These are phyloP conservation scores for Pollicipes pollicipes DNA, from an alignment of 1,140 invertebrate genomes.

Conservation along the genomic window DNA sequence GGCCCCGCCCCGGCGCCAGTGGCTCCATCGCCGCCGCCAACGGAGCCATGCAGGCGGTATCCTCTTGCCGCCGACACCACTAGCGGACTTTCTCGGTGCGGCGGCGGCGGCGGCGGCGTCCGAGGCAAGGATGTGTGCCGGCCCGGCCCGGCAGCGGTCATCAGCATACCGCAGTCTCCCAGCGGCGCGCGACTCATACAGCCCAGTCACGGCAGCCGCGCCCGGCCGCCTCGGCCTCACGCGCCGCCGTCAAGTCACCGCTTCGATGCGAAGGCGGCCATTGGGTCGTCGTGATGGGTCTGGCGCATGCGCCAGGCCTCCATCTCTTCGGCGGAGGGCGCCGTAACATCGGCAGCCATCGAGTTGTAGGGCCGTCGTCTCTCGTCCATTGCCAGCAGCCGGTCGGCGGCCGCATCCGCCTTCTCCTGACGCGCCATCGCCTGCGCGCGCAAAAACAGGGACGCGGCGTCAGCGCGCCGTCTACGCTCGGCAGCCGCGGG, in stretches of 20 bases:
- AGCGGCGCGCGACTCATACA: no score
- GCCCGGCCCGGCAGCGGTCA: no score
- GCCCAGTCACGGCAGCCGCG: no score
- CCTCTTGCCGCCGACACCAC: no score
- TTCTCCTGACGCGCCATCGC: constrained; percentile 48
- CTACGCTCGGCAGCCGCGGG: constrained; percentile 13
- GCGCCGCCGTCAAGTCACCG: background rate
- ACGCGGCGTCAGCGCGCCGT: constrained; percentile 12
- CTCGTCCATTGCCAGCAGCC: constrained; percentile 56
- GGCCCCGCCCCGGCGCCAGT: no score
- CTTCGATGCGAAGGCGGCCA: constrained; percentile 34
- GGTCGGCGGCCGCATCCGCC: constrained; percentile 40
- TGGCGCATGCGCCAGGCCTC: constrained; percentile 83
- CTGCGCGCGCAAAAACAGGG: constrained; percentile 23
- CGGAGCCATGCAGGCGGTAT: no score
- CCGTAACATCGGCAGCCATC: constrained; percentile 54
- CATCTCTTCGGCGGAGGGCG: constrained; percentile 76
- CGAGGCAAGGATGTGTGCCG: no score
- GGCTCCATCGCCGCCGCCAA: no score
- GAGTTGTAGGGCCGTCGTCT: constrained; percentile 82
- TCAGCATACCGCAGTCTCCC: no score
- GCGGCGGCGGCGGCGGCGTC: no score
- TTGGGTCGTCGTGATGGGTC: constrained; percentile 70
- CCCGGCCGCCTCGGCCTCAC: no score
- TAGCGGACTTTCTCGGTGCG: no score